Conservation (phyloP, 37 sponge, comb jelly and placozoan genomes). For the Spongia lamella region DNA sequence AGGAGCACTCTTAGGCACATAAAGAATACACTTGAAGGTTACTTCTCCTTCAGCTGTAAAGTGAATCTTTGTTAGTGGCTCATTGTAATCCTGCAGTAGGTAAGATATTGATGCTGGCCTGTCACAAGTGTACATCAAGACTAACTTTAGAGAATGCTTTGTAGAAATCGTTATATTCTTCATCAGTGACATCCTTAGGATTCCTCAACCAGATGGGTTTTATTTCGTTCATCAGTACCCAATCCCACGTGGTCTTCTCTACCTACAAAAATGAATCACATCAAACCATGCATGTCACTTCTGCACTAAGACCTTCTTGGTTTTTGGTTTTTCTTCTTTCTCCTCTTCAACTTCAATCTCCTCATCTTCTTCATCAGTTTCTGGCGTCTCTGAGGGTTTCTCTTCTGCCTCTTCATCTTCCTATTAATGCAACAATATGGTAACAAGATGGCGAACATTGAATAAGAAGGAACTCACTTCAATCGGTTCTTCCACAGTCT, state of each 20-base stretch:
- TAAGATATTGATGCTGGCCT: no score
- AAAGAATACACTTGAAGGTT: conserved; percentile 94
- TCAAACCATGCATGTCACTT: no score
- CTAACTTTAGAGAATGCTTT: conserved; percentile 84
- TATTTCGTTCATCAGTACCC: conserved; percentile 93
- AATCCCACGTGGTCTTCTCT: conserved; percentile 98
- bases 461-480: conserved; percentile 65
- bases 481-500: conserved; percentile 88
- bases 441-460: no score
- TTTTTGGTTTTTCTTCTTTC: conserved; percentile 92
- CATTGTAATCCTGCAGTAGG: conserved; percentile 50
- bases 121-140: not conserved
- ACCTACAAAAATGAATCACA: conserved; percentile 60
- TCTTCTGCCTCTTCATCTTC: conserved; percentile 54
- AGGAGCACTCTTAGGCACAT: conserved; percentile 90
- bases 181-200: conserved; percentile 91
- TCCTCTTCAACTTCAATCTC: conserved; percentile 65
- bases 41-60: conserved; percentile 98
- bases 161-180: conserved; percentile 91
- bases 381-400: conserved; percentile 24
- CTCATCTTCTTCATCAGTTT: conserved; percentile 65
- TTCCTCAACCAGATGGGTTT: conserved; percentile 96
- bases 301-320: conserved; percentile 84
- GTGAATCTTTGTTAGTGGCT: conserved; percentile 91
- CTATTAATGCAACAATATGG: not conserved